Evolutionary conservation across 2,888 invertebrate genomes (phyloP).

Genomic region (Chesias legatella): DNA sequence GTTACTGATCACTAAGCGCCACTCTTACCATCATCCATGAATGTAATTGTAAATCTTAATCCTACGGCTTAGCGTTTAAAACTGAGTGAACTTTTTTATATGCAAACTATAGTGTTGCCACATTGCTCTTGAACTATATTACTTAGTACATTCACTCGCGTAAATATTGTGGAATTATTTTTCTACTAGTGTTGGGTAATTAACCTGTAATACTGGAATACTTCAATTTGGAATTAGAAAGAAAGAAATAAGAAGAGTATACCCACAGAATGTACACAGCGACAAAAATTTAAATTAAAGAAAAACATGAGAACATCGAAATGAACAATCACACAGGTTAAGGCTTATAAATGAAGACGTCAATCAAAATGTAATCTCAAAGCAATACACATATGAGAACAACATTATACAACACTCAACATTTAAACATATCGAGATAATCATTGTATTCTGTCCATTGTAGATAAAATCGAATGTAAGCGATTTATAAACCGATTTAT

Average conservation of each 20-base stretch:
- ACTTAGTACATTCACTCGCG: conserved; percentile 46
- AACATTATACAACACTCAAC: neutral
- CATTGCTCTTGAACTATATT: conserved; percentile 56
- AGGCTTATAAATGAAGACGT: too few relatives aligned
- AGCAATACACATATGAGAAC: too few relatives aligned
- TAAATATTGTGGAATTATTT: conserved; percentile 49
- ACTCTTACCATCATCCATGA: too few relatives aligned
- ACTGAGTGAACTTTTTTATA: conserved; percentile 28
- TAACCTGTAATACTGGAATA: conserved; percentile 29
- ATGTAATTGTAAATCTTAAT: too few relatives aligned
- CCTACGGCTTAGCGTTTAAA: too few relatives aligned
- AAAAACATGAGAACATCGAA: too few relatives aligned
- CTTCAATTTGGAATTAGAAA: neutral
- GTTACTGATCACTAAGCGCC: too few relatives aligned
- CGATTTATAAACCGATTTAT: conserved; percentile 11
- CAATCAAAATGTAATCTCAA: too few relatives aligned
- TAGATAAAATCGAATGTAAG: conserved; percentile 13
- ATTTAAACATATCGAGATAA: conserved; percentile 3
- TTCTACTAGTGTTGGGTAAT: conserved; percentile 43
- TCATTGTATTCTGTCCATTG: conserved; percentile 8
- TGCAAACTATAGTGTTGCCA: conserved; percentile 54
- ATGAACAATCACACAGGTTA: too few relatives aligned
- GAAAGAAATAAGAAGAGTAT: too few relatives aligned
- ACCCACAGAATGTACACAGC: too few relatives aligned
- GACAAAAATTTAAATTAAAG: too few relatives aligned